phyloP scores from a whole-genome alignment of 2,888 invertebrate species.

The Ennomos fuscantarius region DNA sequence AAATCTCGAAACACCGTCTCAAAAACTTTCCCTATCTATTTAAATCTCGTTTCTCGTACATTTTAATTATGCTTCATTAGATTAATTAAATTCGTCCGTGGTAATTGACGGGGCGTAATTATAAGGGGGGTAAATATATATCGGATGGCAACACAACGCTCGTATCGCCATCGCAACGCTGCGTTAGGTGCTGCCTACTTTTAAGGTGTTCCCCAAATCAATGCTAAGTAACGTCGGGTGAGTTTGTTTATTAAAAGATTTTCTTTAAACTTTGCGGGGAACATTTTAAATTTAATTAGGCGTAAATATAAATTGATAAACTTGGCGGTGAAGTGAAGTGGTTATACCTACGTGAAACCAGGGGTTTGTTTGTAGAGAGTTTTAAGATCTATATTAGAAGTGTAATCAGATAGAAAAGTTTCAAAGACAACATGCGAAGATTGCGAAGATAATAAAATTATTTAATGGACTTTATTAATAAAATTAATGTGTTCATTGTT shows the following conservation, averaged over 20 bases:
- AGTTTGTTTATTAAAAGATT: conserved; percentile 63
- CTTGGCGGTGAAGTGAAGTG: conserved; percentile 40
- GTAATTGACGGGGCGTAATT: conserved; percentile 80
- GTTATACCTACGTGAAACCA: conserved; percentile 43
- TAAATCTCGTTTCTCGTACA: conserved; percentile 61
- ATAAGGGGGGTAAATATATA: conserved; percentile 55
- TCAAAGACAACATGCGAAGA: too few relatives aligned
- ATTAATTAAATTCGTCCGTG: conserved; percentile 82
- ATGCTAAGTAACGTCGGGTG: conserved; percentile 32
- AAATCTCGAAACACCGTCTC: conserved; percentile 22
- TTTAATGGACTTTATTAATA: too few relatives aligned
- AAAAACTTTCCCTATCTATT: conserved; percentile 53
- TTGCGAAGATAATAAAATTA: too few relatives aligned
- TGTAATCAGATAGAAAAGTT: not conserved
- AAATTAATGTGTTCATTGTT: too few relatives aligned
- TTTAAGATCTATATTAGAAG: conserved; percentile 13
- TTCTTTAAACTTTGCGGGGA: conserved; percentile 47
- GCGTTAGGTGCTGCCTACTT: conserved; percentile 53
- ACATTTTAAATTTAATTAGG: conserved; percentile 64
- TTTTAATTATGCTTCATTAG: conserved; percentile 85
- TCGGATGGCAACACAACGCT: conserved; percentile 59
- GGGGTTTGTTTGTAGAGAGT: conserved; percentile 34
- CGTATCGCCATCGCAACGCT: conserved; percentile 35
- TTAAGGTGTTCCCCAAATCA: conserved; percentile 47
- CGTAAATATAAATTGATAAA: conserved; percentile 56